Base-by-base conservation (phyloP, 2,113 vertebrate species). In the Gnathonemus echidnorhynchus region DNA sequence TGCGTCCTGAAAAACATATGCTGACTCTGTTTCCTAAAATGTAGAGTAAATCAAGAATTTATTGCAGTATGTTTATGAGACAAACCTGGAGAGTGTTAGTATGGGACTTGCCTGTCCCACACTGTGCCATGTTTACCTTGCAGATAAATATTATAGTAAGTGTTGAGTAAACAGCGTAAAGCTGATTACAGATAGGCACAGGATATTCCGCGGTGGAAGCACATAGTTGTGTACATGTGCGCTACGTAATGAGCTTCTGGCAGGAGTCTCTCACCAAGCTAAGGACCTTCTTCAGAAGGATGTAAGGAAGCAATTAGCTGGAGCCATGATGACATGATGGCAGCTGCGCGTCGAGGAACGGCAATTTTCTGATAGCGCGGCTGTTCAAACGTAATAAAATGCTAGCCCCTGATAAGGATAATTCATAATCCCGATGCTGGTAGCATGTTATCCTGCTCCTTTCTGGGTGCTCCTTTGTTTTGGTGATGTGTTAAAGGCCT, bases 291-390 rank as follows among this genome's bases (percentile, higher is more conserved):
- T 56, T 8, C 74, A 90, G 90, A 90, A 89, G 91, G 92, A 93
- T 92, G 93, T 92, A 94, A 94, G 95, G 94, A 95, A 95, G 92
- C 91, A 58, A 94, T 94, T 94, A 94, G 92, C 93, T 91, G 88
- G 92, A 70, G 90, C 90, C 90, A 85, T 94, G 94, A 94, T 92
- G 90, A 92, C 56, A 66, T 88, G 77, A 89, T 87, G 86, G 35
- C 48, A 83, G 88, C 50, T 56, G 80, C 7, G 91, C 66, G 91
- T 91, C 88, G 93, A 92, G 93, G 91, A 91, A 91, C 93, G 89
- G 90, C 91, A 91, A 91, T 94, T 94, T 93, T 90, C 93, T 92
- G 94, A 95, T 93, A 93, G 62, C 11, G 1, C 3, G 62, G 24
- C 31, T 62, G 31, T 77, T 88, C 13, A 8, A 50, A 42, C 35